These are phyloP conservation scores for Reticulitermes speratus DNA, from an alignment of 1,140 invertebrate genomes.

Conservation along the genomic window DNA sequence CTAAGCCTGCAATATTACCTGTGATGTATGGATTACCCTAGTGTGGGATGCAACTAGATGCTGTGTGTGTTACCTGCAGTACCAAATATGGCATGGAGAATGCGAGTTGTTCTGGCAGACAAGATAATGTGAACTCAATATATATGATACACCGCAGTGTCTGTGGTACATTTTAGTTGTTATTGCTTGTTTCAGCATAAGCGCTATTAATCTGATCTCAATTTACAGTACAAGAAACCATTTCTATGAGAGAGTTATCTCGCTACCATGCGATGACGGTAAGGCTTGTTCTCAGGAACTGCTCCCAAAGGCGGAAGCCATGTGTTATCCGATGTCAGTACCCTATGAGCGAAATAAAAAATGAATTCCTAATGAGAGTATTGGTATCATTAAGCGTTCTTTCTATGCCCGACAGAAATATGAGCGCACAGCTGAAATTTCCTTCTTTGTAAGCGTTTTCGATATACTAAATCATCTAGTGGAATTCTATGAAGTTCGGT, in stretches of 20 bases:
- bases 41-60: not conserved
- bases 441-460: too few relatives aligned
- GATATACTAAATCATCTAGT: too few relatives aligned
- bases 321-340: not conserved
- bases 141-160: not conserved
- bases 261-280: not conserved
- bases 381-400: too few relatives aligned
- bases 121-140: constrained; percentile 2
- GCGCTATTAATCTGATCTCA: constrained; percentile 1
- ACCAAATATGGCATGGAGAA: not conserved
- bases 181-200: not conserved
- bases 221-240: constrained; percentile 8
- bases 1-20: not conserved
- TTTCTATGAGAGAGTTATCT: constrained; percentile 8
- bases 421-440: too few relatives aligned
- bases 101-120: not conserved
- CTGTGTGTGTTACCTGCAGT: not conserved
- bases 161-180: not conserved
- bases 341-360: not conserved
- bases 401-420: too few relatives aligned
- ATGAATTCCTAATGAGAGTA: not conserved
- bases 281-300: not conserved
- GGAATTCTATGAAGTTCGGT: too few relatives aligned
- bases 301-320: not conserved
- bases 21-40: not conserved